Percentiles rank a stretch among this genome's conserved stretches.
Conservation (phyloP, 2,113 vertebrate genomes). For the Catagonus wagneri region DNA sequence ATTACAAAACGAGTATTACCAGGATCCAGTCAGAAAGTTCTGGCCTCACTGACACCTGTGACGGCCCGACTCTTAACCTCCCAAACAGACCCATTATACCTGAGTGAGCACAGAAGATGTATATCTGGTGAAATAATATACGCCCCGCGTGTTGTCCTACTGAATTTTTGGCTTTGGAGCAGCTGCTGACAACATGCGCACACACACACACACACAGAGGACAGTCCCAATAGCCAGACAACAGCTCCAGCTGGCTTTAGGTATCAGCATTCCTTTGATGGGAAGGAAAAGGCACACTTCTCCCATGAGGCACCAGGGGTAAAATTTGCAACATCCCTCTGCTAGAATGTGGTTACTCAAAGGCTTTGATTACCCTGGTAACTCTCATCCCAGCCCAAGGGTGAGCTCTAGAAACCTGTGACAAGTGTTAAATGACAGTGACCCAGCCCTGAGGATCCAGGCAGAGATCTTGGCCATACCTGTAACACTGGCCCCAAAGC, state of each 20-base stretch:
- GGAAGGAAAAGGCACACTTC: background rate
- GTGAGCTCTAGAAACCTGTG: background rate
- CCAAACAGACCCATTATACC: background rate
- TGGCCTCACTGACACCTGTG: background rate
- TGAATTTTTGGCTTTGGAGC: background rate
- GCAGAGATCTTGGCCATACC: background rate
- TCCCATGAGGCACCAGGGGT: fast-evolving
- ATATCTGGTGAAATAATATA: background rate
- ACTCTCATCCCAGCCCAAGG: background rate
- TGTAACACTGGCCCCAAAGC: background rate
- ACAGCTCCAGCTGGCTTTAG: background rate
- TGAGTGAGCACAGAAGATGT: fast-evolving
- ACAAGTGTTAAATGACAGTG: background rate
- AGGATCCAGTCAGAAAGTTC: background rate
- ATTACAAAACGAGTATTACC: background rate
- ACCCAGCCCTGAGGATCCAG: background rate
- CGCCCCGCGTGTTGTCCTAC: background rate
- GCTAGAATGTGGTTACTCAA: background rate
- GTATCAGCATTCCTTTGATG: background rate
- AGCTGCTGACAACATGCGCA: too few relatives aligned
- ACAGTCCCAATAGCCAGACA: background rate
- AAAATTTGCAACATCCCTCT: background rate
- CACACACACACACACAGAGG: background rate
- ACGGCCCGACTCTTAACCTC: background rate
- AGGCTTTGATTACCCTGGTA: background rate